Percentiles rank a stretch among this genome's conserved stretches.
Conservation (phyloP, 2,888 invertebrate species). For the Eledona agricola region DNA sequence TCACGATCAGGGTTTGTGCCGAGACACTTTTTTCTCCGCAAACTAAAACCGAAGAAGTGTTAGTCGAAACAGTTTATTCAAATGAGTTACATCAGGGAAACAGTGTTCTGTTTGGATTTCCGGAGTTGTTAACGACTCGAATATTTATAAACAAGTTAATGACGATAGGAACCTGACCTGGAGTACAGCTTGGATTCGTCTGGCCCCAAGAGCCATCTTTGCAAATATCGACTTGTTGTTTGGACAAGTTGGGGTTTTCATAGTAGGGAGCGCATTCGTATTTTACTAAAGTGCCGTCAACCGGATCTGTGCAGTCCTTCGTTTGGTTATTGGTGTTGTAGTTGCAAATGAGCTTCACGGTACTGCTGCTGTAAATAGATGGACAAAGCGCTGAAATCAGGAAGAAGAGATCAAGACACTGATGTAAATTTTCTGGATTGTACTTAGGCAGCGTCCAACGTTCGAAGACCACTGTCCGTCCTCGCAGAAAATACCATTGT, state of each 20-base stretch:
- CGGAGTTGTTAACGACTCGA: background rate
- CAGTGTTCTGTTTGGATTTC: constrained; percentile 4
- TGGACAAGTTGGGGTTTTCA: constrained; percentile 39
- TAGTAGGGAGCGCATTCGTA: constrained; percentile 49
- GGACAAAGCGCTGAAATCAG: constrained; percentile 44
- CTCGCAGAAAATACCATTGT: background rate
- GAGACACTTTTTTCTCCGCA: constrained; percentile 54
- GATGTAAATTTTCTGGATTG: no score
- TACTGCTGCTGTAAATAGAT: constrained; percentile 30
- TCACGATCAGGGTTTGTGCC: constrained; percentile 49
- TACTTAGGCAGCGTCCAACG: constrained; percentile 44
- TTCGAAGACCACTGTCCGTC: constrained; percentile 34
- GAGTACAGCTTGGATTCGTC: constrained; percentile 46
- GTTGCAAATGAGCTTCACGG: constrained; percentile 41
- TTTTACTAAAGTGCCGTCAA: constrained; percentile 45
- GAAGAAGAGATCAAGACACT: background rate
- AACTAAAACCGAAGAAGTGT: constrained; percentile 44
- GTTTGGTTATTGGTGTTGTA: constrained; percentile 10
- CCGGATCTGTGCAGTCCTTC: constrained; percentile 40
- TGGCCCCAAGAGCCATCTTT: constrained; percentile 47
- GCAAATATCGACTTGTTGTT: constrained; percentile 37
- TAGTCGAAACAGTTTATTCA: constrained; percentile 8
- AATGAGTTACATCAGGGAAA: constrained; percentile 9
- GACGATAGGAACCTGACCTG: constrained; percentile 50
- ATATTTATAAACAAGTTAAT: constrained; percentile 39